Conservation (phyloP, 2,888 invertebrate species). For the Anthrax anthrax region DNA sequence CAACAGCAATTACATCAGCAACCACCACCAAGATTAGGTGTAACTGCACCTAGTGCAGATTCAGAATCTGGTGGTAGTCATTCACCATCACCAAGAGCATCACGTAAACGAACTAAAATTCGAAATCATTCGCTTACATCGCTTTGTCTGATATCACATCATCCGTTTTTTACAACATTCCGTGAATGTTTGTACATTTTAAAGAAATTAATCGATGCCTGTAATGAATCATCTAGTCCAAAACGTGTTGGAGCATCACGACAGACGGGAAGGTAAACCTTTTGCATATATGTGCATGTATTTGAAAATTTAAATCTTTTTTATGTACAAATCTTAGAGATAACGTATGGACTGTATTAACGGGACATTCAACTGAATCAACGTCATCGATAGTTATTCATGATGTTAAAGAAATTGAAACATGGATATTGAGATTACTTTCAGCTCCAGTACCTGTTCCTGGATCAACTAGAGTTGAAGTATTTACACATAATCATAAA, state of each 20-base stretch:
- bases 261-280: constrained; percentile 58
- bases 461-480: constrained; percentile 72
- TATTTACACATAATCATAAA: constrained; percentile 9
- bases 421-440: constrained; percentile 91
- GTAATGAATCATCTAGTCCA: constrained; percentile 86
- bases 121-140: constrained; percentile 92
- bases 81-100: constrained; percentile 72
- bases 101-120: constrained; percentile 64
- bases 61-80: constrained; percentile 81
- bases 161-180: constrained; percentile 97
- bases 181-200: constrained; percentile 93
- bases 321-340: constrained; percentile 44
- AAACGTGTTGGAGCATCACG: constrained; percentile 79
- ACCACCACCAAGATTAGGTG: constrained; percentile 44
- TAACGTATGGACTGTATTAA: constrained; percentile 91
- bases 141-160: constrained; percentile 93
- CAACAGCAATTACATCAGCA: constrained; percentile 4
- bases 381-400: constrained; percentile 82
- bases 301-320: not conserved
- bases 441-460: constrained; percentile 98
- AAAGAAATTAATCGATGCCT: constrained; percentile 92
- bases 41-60: constrained; percentile 53
- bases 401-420: constrained; percentile 95
- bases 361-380: constrained; percentile 65
- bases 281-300: too few species aligned